These are phyloP conservation scores for Scaptodrosophila lebanonensis DNA, from an alignment of 1,140 invertebrate genomes.

Conservation along the genomic window DNA sequence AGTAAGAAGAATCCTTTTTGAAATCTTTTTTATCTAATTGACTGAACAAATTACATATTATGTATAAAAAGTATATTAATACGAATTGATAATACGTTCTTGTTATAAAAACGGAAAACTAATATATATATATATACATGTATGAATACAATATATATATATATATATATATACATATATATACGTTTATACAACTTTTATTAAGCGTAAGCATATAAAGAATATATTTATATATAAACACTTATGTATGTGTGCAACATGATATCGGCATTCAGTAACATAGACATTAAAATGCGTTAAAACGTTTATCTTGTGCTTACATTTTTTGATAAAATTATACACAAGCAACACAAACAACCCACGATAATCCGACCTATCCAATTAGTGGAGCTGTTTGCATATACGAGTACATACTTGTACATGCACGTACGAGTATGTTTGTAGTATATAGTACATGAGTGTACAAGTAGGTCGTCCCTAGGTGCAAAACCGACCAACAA, in stretches of 20 bases:
- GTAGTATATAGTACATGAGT: too few species aligned
- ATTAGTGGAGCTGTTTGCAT: too few species aligned
- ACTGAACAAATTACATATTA: slow-evolving; percentile 71
- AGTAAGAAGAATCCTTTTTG: slow-evolving; percentile 66
- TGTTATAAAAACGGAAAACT: slow-evolving; percentile 46
- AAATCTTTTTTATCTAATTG: slow-evolving; percentile 73
- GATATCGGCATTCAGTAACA: slow-evolving; percentile 44
- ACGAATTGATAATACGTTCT: slow-evolving; percentile 63
- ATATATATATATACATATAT: slow-evolving; percentile 18
- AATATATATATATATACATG: slow-evolving; percentile 46
- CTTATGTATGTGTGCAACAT: slow-evolving; percentile 7
- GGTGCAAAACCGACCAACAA: too few species aligned
- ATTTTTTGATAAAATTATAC: slow-evolving; percentile 64
- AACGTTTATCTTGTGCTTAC: slow-evolving; percentile 30
- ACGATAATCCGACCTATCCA: too few species aligned
- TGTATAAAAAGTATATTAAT: slow-evolving; percentile 57
- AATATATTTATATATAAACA: too few species aligned
- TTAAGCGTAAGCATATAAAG: too few species aligned
- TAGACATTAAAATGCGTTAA: slow-evolving; percentile 58
- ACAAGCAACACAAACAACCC: slow-evolving; percentile 13
- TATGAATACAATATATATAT: slow-evolving; percentile 51
- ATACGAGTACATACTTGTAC: too few species aligned
- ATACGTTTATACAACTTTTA: not conserved
- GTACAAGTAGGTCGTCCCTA: too few species aligned
- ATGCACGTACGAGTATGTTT: too few species aligned